Evolutionary conservation across 2,113 vertebrate genomes (phyloP), one percentile per base, ranked within the genome.

Genomic region (Neogobius melanostomus): DNA sequence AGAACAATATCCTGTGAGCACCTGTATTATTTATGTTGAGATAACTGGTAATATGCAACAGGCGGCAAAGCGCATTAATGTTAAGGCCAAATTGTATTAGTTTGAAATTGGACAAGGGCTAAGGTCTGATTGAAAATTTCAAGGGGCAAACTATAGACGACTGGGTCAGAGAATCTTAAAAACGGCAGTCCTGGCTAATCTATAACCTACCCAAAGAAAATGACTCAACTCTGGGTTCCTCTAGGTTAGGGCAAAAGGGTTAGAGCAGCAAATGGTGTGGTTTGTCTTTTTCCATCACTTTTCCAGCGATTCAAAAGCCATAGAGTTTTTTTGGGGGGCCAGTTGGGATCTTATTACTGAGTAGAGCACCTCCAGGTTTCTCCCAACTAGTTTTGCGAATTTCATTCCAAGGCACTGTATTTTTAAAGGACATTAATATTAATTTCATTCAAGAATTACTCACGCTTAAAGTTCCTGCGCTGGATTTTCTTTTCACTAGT

Each of bases 271-370:
- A 42, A 43, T 14, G 28, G 6, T 7, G 2, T 8, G 51, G 12
- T 42, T 59, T 7, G 56, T 42, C 11, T 42, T 59, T 59, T 45
- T 11, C 57, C 7, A 9, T 36, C 14, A 3, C 36, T 60, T 6
- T 12, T 15, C 28, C 36, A 14, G 8, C 15, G 57, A 42, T 44
- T 3, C 28, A n/a, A 61, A 45, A 61, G 42, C 59, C 8, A 10
- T 10, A 7, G 11, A 61, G 59, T 42, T 61, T 42, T 44, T 36
- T 8, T 21, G 21, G 21, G 21, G 21, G 42, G 59, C 42, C 57
- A n/a, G 57, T n/a, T 43, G 59, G 59, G 59, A 61, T 61, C 59
- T 61, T 44, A 61, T 61, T 61, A 61, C 59, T 45, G 59, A 3
- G 5, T 10, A 45, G 1, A 59, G 28, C 28, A 42, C 28, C 36